Base-by-base conservation (phyloP, 1,140 invertebrate species). In the Bombus cullumanus region DNA sequence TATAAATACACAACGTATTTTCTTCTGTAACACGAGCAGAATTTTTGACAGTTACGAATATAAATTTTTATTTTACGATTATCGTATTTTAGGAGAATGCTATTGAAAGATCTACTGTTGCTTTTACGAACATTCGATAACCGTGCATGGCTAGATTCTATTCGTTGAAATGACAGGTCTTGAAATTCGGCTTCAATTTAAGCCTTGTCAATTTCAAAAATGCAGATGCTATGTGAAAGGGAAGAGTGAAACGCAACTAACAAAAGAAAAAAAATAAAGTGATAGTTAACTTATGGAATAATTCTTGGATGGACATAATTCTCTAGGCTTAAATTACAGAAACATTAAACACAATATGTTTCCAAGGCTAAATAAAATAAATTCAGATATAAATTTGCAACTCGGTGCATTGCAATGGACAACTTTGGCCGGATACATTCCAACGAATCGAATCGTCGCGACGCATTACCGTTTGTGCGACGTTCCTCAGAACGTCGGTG, bases 401-500 rank as follows among this genome's bases (percentile, higher is more conserved):
- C 57, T 28, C 9, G 12, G 10, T 1, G 1, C 10, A 53, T 25
- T 8, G 5, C 25, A 18, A 15, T 22, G 43, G 3, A 53, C 37
- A 59, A 59, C 47, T 75, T n/a, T 13, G 13, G 0, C 12, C 34
- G 43, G 18, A 9, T n/a, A 34, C 39, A 0, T n/a, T 28, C 18
- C 47, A 4, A 28, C 22, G 6, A 77, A 31, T 39, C 73, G 53
- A 12, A 77, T 47, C 47, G 69, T 69, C 83, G 74, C 39, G 37
- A 57, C 53, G 57, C 62, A 34, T 86, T 39, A 47, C 77, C 71
- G 72, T 81, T 71, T 62, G 31, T 81, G 39, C 13, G 43, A 74
- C 71, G 74, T 83, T 80, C 25, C 71, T 39, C 18, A 64, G 85
- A 66, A 75, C 82, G 66, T 62, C 25, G 57, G 47, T 34, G 73